Evolutionary conservation across 2,113 vertebrate genomes (phyloP).

Genomic region (Machaerirhynchus nigripectus): DNA sequence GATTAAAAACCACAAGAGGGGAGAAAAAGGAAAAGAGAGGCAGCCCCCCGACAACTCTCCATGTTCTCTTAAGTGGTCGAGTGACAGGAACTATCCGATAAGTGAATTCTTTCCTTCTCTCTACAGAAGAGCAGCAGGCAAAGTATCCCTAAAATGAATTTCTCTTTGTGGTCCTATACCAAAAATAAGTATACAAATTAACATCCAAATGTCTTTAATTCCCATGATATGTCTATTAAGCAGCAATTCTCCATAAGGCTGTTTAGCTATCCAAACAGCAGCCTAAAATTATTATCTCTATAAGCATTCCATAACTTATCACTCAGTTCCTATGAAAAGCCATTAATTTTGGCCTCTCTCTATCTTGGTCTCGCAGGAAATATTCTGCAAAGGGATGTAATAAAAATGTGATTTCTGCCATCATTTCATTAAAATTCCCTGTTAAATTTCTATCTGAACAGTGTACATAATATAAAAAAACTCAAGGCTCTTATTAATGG

Average conservation of each 20-base stretch:
- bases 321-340: slow-evolving; percentile 55
- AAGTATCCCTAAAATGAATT: slow-evolving; percentile 24
- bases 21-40: slow-evolving; percentile 9
- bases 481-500: slow-evolving; percentile 51
- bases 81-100: slow-evolving; percentile 21
- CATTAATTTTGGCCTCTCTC: slow-evolving; percentile 60
- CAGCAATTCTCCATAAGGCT: slow-evolving; percentile 51
- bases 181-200: slow-evolving; percentile 58
- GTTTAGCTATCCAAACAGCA: slow-evolving; percentile 60
- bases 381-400: slow-evolving; percentile 69
- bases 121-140: slow-evolving; percentile 18
- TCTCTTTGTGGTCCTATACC: slow-evolving; percentile 42
- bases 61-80: slow-evolving; percentile 12
- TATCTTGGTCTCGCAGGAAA: slow-evolving; percentile 56
- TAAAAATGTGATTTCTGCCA: slow-evolving; percentile 69
- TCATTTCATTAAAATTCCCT: slow-evolving; percentile 67
- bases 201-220: slow-evolving; percentile 63
- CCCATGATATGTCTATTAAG: slow-evolving; percentile 61
- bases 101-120: slow-evolving; percentile 34
- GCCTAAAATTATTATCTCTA: slow-evolving; percentile 43
- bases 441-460: slow-evolving; percentile 65
- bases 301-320: slow-evolving; percentile 63
- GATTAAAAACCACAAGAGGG: slow-evolving; percentile 64
- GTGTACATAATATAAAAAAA: slow-evolving; percentile 65
- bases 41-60: slow-evolving; percentile 3